These are phyloP conservation scores for Iguana delicatissima DNA, from an alignment of 2,797 vertebrate species.

Conservation along the genomic window DNA sequence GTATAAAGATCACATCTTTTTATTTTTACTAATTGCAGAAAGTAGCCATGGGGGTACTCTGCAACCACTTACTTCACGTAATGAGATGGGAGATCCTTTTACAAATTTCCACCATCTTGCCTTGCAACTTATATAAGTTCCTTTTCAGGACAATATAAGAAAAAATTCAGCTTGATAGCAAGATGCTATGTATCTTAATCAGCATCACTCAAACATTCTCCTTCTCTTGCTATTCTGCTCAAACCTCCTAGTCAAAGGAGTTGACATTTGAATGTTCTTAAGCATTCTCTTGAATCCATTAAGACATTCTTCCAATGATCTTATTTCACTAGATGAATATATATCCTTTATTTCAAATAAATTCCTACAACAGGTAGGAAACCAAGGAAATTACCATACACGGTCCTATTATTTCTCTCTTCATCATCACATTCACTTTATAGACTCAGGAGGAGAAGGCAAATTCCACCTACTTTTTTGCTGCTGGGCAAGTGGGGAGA, in stretches of 20 bases:
- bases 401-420: neutral
- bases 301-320: neutral
- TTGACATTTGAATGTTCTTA: neutral
- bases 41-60: too few relatives aligned
- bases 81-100: neutral
- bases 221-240: neutral
- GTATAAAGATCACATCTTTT: too few relatives aligned
- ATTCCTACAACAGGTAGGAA: neutral
- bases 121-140: neutral
- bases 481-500: neutral
- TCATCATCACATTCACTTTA: neutral
- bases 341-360: neutral
- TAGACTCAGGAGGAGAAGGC: neutral
- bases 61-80: neutral
- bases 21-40: too few relatives aligned
- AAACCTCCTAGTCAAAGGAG: neutral
- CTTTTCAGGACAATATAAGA: neutral
- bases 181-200: neutral
- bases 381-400: neutral
- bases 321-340: neutral
- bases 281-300: neutral
- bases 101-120: neutral
- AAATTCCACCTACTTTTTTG: neutral
- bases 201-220: neutral
- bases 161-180: neutral